Base-by-base conservation (phyloP, 1,140 invertebrate species). In the Drosophila repletoides region DNA sequence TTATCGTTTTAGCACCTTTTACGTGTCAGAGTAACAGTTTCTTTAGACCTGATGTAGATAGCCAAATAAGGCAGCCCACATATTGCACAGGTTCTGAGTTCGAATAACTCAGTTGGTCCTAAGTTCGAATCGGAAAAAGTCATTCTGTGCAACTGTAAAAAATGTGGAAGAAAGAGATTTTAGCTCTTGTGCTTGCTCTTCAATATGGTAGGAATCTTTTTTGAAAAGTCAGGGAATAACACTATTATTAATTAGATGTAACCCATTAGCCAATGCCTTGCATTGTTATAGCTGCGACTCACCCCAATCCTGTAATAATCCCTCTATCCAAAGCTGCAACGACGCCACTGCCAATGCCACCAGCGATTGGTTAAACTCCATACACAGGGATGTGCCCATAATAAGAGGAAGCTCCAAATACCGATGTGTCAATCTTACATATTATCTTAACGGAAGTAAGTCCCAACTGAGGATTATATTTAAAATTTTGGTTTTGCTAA, bases 111-210 rank as follows among this genome's bases (percentile, higher is more conserved):
- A 76, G 56, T 80, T 40, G 21, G 5, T 3, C 24, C 28, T 22
- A 1, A 24, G n/a, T 15, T 49, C 24, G 14, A 43, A 2, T 2
- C 29, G 14, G 9, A 15, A 9, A 21, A 31, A 40, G 22, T n/a
- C n/a, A n/a, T 40, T 5, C 15, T 19, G 14, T 17, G n/a, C 1
- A 7, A 12, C 41, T 4, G 2, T 2, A 46, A 34, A 46, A 48
- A 61, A 77, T 83, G 73, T 77, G 55, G 59, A 73, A 31, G 36
- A 77, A 77, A 55, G 24, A 70, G 3, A 63, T 49, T 52, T 41
- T 73, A 28, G 22, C 29, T 33, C n/a, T 59, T 15, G 73, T 77
- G 28, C 51, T 83, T 28, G 55, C 70, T 14, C 14, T 73, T 4
- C 79, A 77, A 31, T 51, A 77, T 0, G 77, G 77, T 83, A 26